phyloP scores from a whole-genome alignment of 2,113 vertebrate species.

The Phasianus colchicus region DNA sequence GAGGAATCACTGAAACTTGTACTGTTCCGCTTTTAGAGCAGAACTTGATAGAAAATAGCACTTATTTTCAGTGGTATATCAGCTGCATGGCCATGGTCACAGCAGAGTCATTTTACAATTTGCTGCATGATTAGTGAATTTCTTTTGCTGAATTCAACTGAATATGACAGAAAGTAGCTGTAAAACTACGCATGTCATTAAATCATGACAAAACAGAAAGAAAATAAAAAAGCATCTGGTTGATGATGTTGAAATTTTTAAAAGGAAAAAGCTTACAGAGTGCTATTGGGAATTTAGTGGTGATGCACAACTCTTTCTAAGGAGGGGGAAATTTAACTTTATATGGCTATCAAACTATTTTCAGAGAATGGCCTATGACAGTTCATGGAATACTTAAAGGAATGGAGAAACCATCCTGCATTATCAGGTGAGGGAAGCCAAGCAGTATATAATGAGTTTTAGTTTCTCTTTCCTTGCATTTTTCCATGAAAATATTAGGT shows the following conservation, averaged over 20 bases:
- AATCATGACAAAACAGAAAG: neutral
- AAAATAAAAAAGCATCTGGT: neutral
- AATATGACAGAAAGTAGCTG: neutral
- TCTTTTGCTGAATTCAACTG: neutral
- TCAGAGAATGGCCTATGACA: neutral
- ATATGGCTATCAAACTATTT: neutral
- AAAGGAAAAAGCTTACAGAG: neutral
- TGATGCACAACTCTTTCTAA: neutral
- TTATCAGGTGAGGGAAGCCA: neutral
- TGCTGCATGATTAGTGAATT: neutral
- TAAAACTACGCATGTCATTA: neutral
- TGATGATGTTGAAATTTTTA: neutral
- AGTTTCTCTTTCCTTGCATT: neutral
- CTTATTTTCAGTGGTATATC: neutral
- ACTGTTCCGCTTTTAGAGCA: neutral
- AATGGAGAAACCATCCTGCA: neutral
- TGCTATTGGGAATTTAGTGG: neutral
- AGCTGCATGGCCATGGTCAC: neutral
- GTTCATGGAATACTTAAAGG: neutral
- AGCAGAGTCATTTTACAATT: neutral
- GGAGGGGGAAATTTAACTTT: neutral
- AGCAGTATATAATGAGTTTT: neutral
- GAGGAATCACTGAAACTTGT: neutral
- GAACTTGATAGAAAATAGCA: neutral
- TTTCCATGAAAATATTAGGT: neutral